phyloP scores from a whole-genome alignment of 2,113 vertebrate species.

The Speoplatyrhinus poulsoni region DNA sequence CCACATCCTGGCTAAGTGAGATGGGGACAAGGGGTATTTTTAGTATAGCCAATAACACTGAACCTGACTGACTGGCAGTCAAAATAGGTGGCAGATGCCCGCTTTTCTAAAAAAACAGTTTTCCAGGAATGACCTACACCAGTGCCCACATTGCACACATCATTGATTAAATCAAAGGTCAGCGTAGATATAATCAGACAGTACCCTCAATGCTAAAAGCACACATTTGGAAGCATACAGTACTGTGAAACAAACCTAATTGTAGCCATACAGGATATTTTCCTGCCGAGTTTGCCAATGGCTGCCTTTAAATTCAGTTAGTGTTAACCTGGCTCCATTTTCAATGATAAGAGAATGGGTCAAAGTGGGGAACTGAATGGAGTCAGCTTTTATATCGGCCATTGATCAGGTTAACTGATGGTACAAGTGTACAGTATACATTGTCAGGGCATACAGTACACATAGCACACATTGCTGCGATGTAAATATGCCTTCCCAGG shows the following conservation, averaged over 20 bases:
- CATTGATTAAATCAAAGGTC: too few relatives aligned
- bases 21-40: slow-evolving; percentile 51
- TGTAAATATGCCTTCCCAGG: too few relatives aligned
- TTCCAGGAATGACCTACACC: slow-evolving; percentile 39
- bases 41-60: slow-evolving; percentile 36
- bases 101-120: slow-evolving; percentile 11
- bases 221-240: background rate
- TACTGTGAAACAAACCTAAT: background rate
- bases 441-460: too few relatives aligned
- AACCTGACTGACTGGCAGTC: slow-evolving; percentile 47
- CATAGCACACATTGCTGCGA: too few relatives aligned
- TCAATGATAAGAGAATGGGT: slow-evolving; percentile 27
- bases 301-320: background rate
- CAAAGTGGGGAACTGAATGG: slow-evolving; percentile 15
- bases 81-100: slow-evolving; percentile 45
- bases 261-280: background rate
- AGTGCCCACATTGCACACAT: too few relatives aligned
- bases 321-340: slow-evolving; percentile 1
- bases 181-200: slow-evolving; percentile 8
- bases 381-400: slow-evolving; percentile 1
- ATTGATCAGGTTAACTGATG: slow-evolving; percentile 30
- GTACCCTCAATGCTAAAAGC: background rate
- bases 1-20: background rate
- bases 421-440: background rate
- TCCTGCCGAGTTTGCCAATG: background rate